These are phyloP conservation scores for Itoplectis maculator DNA, from an alignment of 2,888 invertebrate genomes.

Conservation along the genomic window DNA sequence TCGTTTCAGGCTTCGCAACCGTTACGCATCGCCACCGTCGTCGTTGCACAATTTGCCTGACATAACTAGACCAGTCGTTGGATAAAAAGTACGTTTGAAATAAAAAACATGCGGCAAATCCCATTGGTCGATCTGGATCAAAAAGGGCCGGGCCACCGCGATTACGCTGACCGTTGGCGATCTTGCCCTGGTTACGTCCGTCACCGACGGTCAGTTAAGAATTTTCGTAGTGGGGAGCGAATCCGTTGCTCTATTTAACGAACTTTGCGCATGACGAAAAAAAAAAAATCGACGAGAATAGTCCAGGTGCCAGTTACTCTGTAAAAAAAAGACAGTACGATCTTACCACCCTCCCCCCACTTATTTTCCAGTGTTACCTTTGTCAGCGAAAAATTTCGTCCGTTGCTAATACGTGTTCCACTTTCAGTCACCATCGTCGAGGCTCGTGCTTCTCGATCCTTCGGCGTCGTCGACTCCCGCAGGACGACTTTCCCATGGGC, in stretches of 20 bases:
- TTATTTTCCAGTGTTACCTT: not conserved
- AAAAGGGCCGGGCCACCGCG: conserved; percentile 62
- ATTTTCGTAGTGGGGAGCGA: conserved; percentile 41
- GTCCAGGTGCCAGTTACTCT: no score
- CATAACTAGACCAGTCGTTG: conserved; percentile 27
- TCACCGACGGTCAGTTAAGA: conserved; percentile 43
- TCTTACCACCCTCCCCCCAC: conserved; percentile 36
- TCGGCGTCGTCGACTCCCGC: conserved; percentile 35
- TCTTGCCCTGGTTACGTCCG: conserved; percentile 57
- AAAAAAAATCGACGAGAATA: conserved; percentile 28
- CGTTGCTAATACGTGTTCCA: conserved; percentile 32
- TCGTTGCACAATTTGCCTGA: conserved; percentile 5
- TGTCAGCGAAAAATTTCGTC: conserved; percentile 49
- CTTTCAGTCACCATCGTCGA: conserved; percentile 36
- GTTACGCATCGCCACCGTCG: no score
- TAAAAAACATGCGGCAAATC: not conserved
- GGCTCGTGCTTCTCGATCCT: conserved; percentile 7
- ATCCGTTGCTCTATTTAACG: conserved; percentile 70
- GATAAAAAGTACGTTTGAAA: not conserved
- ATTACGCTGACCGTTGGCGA: conserved; percentile 64
- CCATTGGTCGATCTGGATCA: conserved; percentile 49
- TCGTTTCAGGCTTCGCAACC: no score
- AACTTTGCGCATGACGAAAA: conserved; percentile 33
- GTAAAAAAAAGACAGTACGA: no score
- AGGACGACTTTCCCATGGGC: conserved; percentile 68